Percentiles rank a stretch among this genome's conserved stretches.
phyloP scores from a whole-genome alignment of 2,113 vertebrate genomes.

The Euleptes europaea region DNA sequence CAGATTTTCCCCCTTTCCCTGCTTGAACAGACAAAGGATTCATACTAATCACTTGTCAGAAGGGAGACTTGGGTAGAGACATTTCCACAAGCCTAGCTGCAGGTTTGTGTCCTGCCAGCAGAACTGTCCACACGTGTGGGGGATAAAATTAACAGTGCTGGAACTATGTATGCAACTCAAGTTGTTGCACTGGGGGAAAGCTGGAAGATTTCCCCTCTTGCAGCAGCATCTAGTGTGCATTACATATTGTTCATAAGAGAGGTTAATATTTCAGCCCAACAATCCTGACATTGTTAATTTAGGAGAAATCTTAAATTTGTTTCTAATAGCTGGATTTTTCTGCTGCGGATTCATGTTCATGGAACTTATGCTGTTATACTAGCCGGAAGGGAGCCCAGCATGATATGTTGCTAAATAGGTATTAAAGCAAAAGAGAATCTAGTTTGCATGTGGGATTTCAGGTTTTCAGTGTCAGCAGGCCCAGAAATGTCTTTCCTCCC shows the following conservation, averaged over 20 bases:
- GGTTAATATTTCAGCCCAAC: not conserved
- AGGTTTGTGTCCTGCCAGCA: too few relatives aligned
- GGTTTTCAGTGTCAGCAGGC: not conserved
- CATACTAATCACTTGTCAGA: not conserved
- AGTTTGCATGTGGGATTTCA: not conserved
- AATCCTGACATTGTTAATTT: not conserved
- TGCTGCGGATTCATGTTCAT: not conserved
- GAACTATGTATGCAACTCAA: not conserved
- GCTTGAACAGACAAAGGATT: too few relatives aligned
- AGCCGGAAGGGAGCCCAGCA: not conserved
- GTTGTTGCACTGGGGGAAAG: not conserved
- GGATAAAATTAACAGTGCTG: not conserved
- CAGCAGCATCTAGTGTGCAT: not conserved
- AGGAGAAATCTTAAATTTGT: not conserved
- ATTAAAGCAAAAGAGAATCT: not conserved
- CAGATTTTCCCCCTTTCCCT: not conserved
- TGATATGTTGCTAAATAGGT: not conserved
- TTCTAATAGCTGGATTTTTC: not conserved
- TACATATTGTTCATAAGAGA: not conserved
- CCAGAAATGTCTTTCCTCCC: not conserved
- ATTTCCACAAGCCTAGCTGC: not conserved
- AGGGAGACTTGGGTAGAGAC: not conserved
- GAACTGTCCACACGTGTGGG: not conserved
- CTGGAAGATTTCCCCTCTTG: rapidly evolving
- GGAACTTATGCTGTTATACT: not conserved